A percentile compares a stretch with the other conserved stretches of the same genome.
These are phyloP conservation scores for Zaprionus tsacasi DNA, from an alignment of 1,140 invertebrate species.

Conservation along the genomic window DNA sequence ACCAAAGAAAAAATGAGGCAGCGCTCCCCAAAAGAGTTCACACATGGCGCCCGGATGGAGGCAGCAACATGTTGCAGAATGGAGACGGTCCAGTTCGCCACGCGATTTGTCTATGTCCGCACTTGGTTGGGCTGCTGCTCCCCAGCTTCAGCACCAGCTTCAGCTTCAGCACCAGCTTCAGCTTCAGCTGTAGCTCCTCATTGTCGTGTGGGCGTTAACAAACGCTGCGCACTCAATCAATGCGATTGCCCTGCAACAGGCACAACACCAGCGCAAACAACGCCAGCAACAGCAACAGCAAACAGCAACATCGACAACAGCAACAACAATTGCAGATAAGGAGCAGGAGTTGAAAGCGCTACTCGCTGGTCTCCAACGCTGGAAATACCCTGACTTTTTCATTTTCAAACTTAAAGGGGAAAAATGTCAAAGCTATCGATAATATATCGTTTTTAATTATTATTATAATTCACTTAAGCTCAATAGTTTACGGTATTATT, in stretches of 20 bases:
- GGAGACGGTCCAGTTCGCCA: not conserved
- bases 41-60: constrained; percentile 34
- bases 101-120: constrained; percentile 9
- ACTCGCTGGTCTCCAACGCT: not conserved
- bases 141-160: too few relatives aligned
- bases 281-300: constrained; percentile 2
- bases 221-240: constrained; percentile 33
- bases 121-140: not conserved
- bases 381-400: not conserved
- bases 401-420: not conserved
- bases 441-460: not conserved
- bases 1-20: too few relatives aligned
- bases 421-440: not conserved
- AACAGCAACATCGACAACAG: constrained; percentile 1
- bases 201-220: constrained; percentile 26
- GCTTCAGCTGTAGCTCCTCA: not conserved
- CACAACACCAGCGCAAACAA: constrained; percentile 9
- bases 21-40: constrained; percentile 14
- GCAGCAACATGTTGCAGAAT: not conserved
- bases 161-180: not conserved
- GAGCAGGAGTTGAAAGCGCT: not conserved
- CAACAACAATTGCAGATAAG: constrained; percentile 3
- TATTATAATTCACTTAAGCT: not conserved
- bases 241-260: constrained; percentile 15
- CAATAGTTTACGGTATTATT: not conserved